Evolutionary conservation across 1,140 invertebrate genomes (phyloP), one percentile per base, ranked within the genome.

Genomic region (Tribolium castaneum): DNA sequence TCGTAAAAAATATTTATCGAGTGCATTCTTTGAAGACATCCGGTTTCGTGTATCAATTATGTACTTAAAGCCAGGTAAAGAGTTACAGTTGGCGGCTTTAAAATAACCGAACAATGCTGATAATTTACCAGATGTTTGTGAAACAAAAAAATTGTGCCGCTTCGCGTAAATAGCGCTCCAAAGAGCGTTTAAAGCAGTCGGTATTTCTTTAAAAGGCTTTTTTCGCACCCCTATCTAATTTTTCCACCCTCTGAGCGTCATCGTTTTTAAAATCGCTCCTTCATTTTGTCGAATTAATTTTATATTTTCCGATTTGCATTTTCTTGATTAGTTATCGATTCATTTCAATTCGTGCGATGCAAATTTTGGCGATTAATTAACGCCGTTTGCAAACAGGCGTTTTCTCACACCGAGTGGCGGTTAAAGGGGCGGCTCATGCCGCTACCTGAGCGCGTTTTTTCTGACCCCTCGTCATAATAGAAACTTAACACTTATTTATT

Each of bases 291-390:
- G 80, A 82, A 81, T 82, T 81, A 80, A 81, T 82, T 82, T 76
- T 78, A 77, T 81, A 81, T 81, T 82, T 82, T 80, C 45, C 76
- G 75, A 82, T 82, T 82, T 82, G 80, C 81, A 82, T 82, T 81
- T 81, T 79, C 81, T 79, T 82, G 81, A 82, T 82, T 82, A 82
- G 81, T 79, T 82, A 82, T 82, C 76, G 81, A 82, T 82, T 82
- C 70, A 66, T 76, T 81, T 77, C 74, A 51, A 50, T 70, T 70
- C 25, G 7, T 62, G 22, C 9, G 30, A 66, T 66, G 59, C 59
- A 66, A 66, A 66, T 66, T 66, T 66, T 59, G 10, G 7, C 56
- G 59, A 35, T 66, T 66, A 66, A 66, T 66, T 66, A 66, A 66
- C 59, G n/a, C 39, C 35, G n/a, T 10, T 45, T 45, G n/a, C 39